Evolutionary conservation across 2,797 vertebrate genomes (phyloP).

Genomic region (Hydrophis major): DNA sequence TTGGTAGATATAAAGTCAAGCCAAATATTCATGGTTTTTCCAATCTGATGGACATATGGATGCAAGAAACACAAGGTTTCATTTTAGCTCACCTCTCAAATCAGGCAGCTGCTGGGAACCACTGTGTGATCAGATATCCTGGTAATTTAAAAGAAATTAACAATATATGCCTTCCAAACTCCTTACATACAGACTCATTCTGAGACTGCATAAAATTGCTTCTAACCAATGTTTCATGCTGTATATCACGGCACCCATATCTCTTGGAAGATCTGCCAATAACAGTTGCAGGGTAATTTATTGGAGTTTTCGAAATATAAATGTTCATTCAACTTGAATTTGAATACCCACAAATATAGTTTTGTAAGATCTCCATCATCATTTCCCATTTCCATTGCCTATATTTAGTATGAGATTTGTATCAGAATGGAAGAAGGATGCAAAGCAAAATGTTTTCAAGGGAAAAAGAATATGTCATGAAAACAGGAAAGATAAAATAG

Average conservation of each 20-base stretch:
- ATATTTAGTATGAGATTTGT: neutral
- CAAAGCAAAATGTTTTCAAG: neutral
- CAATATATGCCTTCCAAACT: conserved; percentile 23
- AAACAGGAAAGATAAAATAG: conserved; percentile 1
- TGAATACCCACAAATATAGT: neutral
- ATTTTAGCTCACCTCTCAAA: conserved; percentile 27
- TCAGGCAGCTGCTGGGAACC: conserved; percentile 56
- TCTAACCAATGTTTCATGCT: conserved; percentile 49
- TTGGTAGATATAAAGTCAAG: neutral
- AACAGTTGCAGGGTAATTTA: neutral
- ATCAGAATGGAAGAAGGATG: neutral
- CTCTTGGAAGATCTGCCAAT: conserved; percentile 24
- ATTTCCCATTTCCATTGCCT: neutral
- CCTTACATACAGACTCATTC: conserved; percentile 27
- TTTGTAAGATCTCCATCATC: neutral
- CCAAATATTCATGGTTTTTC: neutral
- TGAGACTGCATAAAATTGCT: conserved; percentile 27
- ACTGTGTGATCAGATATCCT: conserved; percentile 9
- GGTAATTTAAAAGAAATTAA: conserved; percentile 9
- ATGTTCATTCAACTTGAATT: conserved; percentile 1
- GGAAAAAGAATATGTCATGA: neutral
- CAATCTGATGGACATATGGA: neutral
- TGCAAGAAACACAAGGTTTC: neutral
- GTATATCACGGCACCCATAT: conserved; percentile 32
- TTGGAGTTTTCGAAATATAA: neutral